Evolutionary conservation across 2,797 vertebrate species (phyloP), one percentile per base, ranked within the genome.

Genomic region (Artibeus lituratus): DNA sequence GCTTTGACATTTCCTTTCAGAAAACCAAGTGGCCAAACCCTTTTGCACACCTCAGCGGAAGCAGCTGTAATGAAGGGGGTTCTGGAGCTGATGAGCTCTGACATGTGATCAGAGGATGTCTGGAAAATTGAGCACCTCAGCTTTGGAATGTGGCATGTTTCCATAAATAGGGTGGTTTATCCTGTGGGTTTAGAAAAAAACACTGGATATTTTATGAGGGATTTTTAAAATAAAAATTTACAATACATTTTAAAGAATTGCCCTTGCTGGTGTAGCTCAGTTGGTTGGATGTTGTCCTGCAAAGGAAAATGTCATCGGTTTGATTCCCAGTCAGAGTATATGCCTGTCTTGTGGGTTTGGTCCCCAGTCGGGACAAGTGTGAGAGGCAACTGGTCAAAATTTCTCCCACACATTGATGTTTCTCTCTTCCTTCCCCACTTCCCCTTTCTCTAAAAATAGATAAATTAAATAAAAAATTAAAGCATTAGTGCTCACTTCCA

Each of bases 1-100:
- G n/a, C 42, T 95, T 97, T 94, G 89, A 83, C 42, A 44, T 93
- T 94, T 95, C 70, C 80, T 96, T 77, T 85, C 84, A 80, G 86
- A 87, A 94, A 85, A 72, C 82, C 10, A 51, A 81, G n/a, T 5
- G 82, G 12, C 18, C 22, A 16, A 94, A 84, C 18, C 51, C 35
- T 82, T 93, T 32, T 39, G 15, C 62, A 29, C 53, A n/a, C 55
- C 42, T 72, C 55, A 70, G 44, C 47, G 47, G 77, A 93, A 93
- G 19, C 85, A 95, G 53, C 76, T 96, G 42, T 7, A 9, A 26
- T 35, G 80, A 26, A 18, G 49, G 5, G 16, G 37, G 6, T 0
- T 11, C 9, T 4, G 87, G 62, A 62, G 26, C 53, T 51, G 93
- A 80, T 21, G 0, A 35, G 11, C 49, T 78, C 37, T 87, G 82